phyloP scores from a whole-genome alignment of 2,113 vertebrate species.

The Alligator mississippiensis region DNA sequence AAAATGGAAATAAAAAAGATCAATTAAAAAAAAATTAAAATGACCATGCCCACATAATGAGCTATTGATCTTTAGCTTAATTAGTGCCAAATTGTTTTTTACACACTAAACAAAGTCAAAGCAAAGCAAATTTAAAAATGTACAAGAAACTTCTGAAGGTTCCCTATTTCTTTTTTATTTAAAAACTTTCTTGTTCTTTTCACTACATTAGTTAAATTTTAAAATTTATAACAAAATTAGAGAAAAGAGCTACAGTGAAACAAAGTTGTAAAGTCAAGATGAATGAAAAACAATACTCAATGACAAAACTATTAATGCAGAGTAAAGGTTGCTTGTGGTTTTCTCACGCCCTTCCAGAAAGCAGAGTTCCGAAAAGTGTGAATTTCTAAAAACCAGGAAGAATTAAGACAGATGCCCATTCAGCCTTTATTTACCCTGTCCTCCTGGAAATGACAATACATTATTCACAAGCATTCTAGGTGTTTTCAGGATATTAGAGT shows the following conservation, averaged over 20 bases:
- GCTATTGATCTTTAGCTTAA: not conserved
- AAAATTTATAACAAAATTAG: not conserved
- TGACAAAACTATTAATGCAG: too few species aligned
- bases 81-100: not conserved
- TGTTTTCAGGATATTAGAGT: not conserved
- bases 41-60: not conserved
- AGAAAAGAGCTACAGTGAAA: not conserved
- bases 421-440: too few species aligned
- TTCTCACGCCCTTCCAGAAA: rapidly evolving
- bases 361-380: not conserved
- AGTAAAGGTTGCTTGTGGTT: not conserved
- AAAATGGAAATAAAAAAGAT: not conserved
- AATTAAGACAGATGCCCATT: not conserved
- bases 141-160: not conserved
- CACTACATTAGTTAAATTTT: not conserved
- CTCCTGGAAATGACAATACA: not conserved
- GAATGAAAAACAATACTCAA: not conserved
- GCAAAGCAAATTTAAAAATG: not conserved
- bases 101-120: not conserved
- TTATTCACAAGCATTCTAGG: not conserved
- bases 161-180: not conserved
- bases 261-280: not conserved
- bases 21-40: not conserved
- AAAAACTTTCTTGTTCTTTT: not conserved
- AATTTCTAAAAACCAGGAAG: not conserved